A percentile compares a stretch with the other conserved stretches of the same genome.
Conservation (phyloP, 2,797 vertebrate species). For the Halcyon badia region DNA sequence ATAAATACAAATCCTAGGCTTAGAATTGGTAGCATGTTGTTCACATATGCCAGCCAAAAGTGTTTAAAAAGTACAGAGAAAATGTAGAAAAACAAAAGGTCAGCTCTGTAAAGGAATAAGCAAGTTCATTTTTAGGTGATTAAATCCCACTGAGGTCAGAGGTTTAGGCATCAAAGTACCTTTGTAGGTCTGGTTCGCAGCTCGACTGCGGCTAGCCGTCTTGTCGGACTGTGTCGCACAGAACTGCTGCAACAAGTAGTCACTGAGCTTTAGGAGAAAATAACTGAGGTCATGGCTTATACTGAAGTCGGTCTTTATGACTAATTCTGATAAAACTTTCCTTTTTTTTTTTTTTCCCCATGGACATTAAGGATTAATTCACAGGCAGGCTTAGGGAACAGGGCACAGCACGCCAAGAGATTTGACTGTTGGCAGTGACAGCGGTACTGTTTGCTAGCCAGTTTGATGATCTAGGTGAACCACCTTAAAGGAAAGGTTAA, state of each 20-base stretch:
- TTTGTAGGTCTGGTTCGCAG: background rate
- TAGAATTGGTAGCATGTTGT: background rate
- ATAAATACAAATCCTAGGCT: background rate
- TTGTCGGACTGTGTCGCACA: background rate
- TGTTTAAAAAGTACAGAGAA: background rate
- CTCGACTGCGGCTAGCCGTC: background rate
- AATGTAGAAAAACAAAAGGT: background rate
- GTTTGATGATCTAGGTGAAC: background rate
- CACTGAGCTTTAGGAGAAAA: constrained; percentile 41
- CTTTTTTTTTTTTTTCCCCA: background rate
- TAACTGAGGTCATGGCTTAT: background rate
- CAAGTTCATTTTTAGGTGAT: background rate
- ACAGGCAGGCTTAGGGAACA: background rate
- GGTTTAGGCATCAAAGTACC: background rate
- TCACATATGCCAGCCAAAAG: background rate
- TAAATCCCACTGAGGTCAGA: background rate
- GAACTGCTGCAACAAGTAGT: background rate
- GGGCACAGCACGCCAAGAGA: background rate
- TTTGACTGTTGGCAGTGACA: background rate
- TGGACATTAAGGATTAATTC: background rate
- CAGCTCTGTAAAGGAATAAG: background rate
- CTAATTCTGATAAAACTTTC: constrained; percentile 19
- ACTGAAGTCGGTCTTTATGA: constrained; percentile 4
- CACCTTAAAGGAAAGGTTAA: background rate
- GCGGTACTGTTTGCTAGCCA: background rate